Base-by-base conservation (phyloP, 2,113 vertebrate genomes). In the Pampusana beccarii region DNA sequence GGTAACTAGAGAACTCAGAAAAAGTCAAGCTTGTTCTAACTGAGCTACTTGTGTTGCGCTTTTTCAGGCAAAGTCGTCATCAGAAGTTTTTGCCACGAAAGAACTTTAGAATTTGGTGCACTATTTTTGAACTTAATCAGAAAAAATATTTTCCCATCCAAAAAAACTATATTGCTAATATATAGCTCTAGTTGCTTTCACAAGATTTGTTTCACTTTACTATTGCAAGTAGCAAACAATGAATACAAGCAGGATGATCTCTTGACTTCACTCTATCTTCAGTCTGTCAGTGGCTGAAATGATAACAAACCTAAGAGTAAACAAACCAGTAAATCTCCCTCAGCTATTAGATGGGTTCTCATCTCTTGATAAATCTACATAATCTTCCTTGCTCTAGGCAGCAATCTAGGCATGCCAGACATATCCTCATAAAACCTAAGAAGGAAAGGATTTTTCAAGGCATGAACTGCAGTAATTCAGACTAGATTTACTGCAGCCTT, bases 241-340 rank as follows among this genome's bases (percentile, higher is more conserved):
- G 23, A 83, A 38, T 80, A 50, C 34, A 64, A 77, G 86, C 20
- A 71, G 60, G 67, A 75, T 31, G 31, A 93, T 93, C 62, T 66
- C 80, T 48, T 64, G 25, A 85, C 66, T 94, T 92, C 58, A 65
- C 54, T 95, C 53, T n/a, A 72, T 92, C 87, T 95, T 94, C 34
- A 64, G 16, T 25, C 77, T 96, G 84, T 85, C 80, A 88, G 6
- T 9, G 65, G 64, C 44, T 48, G 6, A 87, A 88, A 77, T 70
- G 33, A n/a, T 69, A 93, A 91, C 67, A 74, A 87, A 90, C 51
- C 20, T 28, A 61, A 83, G 54, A 85, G 90, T 90, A 96, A 97
- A 95, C 92, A 95, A 91, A 95, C 62, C 77, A 44, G 62, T 93
- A 97, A 92, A 97, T 96, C 95, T 94, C 57, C 79, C 83, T 83